Evolutionary conservation across 2,113 vertebrate genomes (phyloP), one percentile per base, ranked within the genome.

Genomic region (Upupa epops): DNA sequence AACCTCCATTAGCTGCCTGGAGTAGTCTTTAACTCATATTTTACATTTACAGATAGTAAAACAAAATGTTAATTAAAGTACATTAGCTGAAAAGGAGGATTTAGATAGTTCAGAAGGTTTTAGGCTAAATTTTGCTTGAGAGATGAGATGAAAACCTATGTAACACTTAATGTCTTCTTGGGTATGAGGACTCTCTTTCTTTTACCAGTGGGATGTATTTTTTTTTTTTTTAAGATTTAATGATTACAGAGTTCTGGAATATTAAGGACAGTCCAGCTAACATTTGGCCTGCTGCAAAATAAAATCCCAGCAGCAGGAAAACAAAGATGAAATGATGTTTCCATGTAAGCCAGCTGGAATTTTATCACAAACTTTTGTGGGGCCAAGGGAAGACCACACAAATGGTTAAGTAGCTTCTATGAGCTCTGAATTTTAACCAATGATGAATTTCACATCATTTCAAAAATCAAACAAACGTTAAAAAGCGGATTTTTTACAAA

Each of bases 31-130:
- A 69, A 73, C 25, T 72, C 31, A 20, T 51, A 55, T 80, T 80
- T 83, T 29, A 81, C 76, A 90, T 49, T 81, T 90, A 70, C 48
- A 71, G 80, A 49, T 36, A 70, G 69, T 64, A 91, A 91, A 95
- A 89, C 70, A 31, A 80, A 78, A 71, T 31, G 45, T 55, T 82
- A 89, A 73, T 61, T 94, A 89, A 79, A 91, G 77, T 1, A 9
- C 29, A 63, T 86, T 80, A 83, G 46, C 54, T 68, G 73, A 92
- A 70, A 46, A 93, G 80, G 88, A 89, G 54, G 46, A 24, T 61
- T 92, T 83, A 45, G 24, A 93, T 83, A 0, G 4, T 74, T 84
- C 56, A 56, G 61, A 71, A 76, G 31, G 28, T 72, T 86, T 80
- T 75, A 86, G 24, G 59, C 37, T 91, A 89, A 93, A 92, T 91